Base-by-base conservation (phyloP, 2,113 vertebrate genomes). In the Grus americana region DNA sequence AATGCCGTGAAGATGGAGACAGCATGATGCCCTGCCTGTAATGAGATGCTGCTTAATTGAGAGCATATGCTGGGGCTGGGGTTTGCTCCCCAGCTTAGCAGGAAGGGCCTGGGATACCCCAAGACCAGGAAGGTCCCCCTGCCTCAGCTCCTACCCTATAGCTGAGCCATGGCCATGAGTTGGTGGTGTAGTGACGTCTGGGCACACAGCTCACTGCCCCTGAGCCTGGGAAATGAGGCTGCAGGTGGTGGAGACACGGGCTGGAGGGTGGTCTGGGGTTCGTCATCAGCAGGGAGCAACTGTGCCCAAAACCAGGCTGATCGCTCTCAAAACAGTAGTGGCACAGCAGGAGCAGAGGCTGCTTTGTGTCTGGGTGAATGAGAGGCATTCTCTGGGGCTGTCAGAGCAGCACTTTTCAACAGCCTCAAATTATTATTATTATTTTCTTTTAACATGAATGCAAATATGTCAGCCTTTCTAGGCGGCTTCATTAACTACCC, bases 391-490 rank as follows among this genome's bases (percentile, higher is more conserved):
- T 92, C 75, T 34, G 11, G 93, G 42, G 4, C 91, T 88, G 88
- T 68, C 94, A 94, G 59, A 92, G 73, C 85, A 91, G 36, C 90
- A 91, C 89, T 96, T 93, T 94, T 89, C 88, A 90, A 71, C 95
- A 94, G 92, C 85, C 50, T 87, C 85, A 75, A 95, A 97, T 97
- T 93, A 94, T 92, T 92, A 73, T 90, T 90, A 86, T 86, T 95
- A 94, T 95, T 97, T 90, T 73, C 90, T 76, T 96, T 88, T 52
- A 85, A 20, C 40, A 58, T 73, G 83, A 90, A 95, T 92, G 90
- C 86, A 93, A 96, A 93, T 78, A 70, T 10, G 27, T 92, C 96
- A 92, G 61, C 52, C 70, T 90, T 96, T 58, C 88, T 75, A 40
- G 58, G 44, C 46, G 90, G 93, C 79, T 97, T 96, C 95, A 96